Base-by-base conservation (phyloP, 1,140 invertebrate species). In the Grapholita molesta region DNA sequence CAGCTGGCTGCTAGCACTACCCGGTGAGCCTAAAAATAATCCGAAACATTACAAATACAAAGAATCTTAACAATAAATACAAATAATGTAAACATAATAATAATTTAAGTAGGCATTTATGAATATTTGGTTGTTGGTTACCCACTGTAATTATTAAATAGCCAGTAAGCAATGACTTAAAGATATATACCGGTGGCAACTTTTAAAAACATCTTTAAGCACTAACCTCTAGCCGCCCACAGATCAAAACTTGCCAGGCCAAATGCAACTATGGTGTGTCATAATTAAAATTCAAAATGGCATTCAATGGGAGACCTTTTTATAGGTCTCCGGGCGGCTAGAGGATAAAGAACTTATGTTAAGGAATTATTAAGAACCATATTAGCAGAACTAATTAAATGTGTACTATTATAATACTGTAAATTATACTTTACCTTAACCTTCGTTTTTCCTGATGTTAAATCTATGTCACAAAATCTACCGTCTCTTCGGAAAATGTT, bases 1-100 rank as follows among this genome's bases (percentile, higher is more conserved):
- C 98, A 98, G 66, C 96, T 96, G 2, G 98, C 97, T 72, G 98
- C 97, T 64, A 99, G 90, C 11, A 99, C 95, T 3, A 97, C 96
- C 75, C 97, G 93, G 89, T 99, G 98, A 25, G 96, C 98, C 94
- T 97, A 92, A 68, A 79, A 77, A 24, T n/a, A n/a, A n/a, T n/a
- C n/a, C n/a, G n/a, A n/a, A n/a, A n/a, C n/a, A n/a, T n/a, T n/a
- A n/a, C n/a, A n/a, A n/a, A n/a, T n/a, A n/a, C n/a, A n/a, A n/a
- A n/a, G n/a, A n/a, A n/a, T n/a, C n/a, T n/a, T n/a, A n/a, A n/a
- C n/a, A n/a, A n/a, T n/a, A n/a, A n/a, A n/a, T n/a, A n/a, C n/a
- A n/a, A n/a, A n/a, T n/a, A 42, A 15, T 18, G 18, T 18, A 11
- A 23, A 57, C 11, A 57, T 18, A 57, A 23, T 5, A 6, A 23